A percentile compares a stretch with the other conserved stretches of the same genome.
Evolutionary conservation across 2,113 vertebrate species (phyloP).

Genomic region (Eira barbara): DNA sequence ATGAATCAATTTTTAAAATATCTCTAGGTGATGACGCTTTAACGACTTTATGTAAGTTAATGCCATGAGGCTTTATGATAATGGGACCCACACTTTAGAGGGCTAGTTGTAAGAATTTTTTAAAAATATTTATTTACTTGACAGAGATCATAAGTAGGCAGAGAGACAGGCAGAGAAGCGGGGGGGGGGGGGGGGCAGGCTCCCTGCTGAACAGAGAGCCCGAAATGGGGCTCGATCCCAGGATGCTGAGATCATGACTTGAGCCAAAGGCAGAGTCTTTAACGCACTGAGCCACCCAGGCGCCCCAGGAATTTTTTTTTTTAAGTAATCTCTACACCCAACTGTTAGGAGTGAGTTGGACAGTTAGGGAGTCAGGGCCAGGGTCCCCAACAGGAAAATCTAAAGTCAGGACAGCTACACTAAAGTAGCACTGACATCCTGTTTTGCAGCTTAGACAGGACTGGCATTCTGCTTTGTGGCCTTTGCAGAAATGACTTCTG

Average conservation of each 20-base stretch:
- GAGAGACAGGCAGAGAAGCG: too few species aligned
- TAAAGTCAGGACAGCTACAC: background rate
- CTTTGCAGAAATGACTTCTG: background rate
- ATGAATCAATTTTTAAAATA: background rate
- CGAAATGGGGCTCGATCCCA: too few species aligned
- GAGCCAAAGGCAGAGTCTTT: too few species aligned
- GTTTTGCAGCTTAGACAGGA: background rate
- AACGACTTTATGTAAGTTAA: background rate
- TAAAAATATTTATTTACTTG: too few species aligned
- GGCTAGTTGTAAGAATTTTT: background rate
- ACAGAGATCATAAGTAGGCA: too few species aligned
- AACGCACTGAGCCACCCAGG: too few species aligned
- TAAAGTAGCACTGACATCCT: background rate
- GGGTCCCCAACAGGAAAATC: background rate
- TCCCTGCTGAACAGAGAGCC: too few species aligned
- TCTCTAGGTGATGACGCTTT: background rate
- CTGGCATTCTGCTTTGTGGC: background rate
- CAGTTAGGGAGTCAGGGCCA: background rate
- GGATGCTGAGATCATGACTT: too few species aligned
- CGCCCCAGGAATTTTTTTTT: background rate
- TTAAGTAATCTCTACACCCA: background rate
- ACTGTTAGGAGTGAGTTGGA: background rate
- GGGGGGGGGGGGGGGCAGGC: too few species aligned
- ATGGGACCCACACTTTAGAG: background rate
- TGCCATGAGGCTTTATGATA: background rate